phyloP scores from a whole-genome alignment of 2,113 vertebrate species.

The Archilochus colubris region DNA sequence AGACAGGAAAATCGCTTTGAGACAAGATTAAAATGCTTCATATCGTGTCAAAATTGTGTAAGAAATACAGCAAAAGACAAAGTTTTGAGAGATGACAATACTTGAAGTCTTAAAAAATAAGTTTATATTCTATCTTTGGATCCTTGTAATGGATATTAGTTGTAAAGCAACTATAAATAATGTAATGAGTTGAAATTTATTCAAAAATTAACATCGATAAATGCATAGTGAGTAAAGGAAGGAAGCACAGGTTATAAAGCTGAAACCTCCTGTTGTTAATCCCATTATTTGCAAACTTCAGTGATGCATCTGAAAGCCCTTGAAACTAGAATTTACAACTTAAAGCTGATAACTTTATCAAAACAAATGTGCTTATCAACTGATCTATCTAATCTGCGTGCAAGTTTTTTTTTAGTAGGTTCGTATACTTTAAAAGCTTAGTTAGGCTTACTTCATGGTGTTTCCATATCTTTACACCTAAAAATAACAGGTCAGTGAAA shows the following conservation, averaged over 20 bases:
- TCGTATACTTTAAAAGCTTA: background rate
- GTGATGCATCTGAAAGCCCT: background rate
- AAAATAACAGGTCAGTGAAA: background rate
- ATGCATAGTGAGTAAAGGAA: background rate
- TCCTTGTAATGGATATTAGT: background rate
- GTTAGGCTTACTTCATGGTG: background rate
- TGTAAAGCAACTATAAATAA: background rate
- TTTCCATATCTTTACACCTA: background rate
- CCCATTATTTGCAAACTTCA: background rate
- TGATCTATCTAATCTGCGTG: background rate
- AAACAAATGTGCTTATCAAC: background rate
- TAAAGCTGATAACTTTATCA: background rate
- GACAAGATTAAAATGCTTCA: background rate
- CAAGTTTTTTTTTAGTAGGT: background rate
- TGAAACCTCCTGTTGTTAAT: background rate
- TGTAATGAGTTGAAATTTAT: background rate
- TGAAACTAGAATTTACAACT: background rate
- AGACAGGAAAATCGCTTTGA: background rate
- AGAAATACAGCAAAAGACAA: background rate
- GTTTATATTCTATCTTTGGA: background rate
- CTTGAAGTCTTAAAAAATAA: background rate
- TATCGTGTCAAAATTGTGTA: background rate
- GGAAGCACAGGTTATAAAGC: background rate
- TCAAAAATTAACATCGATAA: background rate
- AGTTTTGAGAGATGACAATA: background rate